These are phyloP conservation scores for Belgica antarctica DNA, from an alignment of 2,888 invertebrate genomes.

Conservation along the genomic window DNA sequence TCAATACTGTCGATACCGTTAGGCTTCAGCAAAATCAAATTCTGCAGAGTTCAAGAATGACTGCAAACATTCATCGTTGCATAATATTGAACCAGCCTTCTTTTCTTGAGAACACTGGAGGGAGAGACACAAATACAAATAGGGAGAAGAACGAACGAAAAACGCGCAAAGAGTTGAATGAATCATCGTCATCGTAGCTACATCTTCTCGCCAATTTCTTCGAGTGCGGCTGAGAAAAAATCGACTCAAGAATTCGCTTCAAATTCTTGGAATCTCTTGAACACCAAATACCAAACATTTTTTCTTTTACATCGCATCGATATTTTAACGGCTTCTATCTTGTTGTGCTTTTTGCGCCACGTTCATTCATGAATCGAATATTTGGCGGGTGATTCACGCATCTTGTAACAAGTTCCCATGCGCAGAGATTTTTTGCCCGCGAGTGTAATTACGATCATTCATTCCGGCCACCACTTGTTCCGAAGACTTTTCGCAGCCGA, in stretches of 20 bases:
- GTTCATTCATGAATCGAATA: conserved; percentile 4
- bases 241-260: background rate
- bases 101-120: background rate
- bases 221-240: background rate
- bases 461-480: no score
- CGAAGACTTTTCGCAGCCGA: no score
- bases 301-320: conserved; percentile 8
- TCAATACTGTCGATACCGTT: no score
- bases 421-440: background rate
- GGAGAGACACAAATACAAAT: background rate
- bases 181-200: background rate
- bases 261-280: background rate
- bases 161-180: conserved; percentile 13
- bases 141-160: background rate
- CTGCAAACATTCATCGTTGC: background rate
- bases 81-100: background rate
- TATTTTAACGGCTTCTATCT: background rate
- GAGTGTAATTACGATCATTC: background rate
- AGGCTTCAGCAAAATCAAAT: no score
- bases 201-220: background rate
- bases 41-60: background rate
- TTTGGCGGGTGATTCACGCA: background rate
- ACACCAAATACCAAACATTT: conserved; percentile 3
- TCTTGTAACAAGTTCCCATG: no score
- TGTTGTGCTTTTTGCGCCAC: conserved; percentile 4